Base-by-base conservation (phyloP, 2,113 vertebrate species). In the Oreocharis arfaki region DNA sequence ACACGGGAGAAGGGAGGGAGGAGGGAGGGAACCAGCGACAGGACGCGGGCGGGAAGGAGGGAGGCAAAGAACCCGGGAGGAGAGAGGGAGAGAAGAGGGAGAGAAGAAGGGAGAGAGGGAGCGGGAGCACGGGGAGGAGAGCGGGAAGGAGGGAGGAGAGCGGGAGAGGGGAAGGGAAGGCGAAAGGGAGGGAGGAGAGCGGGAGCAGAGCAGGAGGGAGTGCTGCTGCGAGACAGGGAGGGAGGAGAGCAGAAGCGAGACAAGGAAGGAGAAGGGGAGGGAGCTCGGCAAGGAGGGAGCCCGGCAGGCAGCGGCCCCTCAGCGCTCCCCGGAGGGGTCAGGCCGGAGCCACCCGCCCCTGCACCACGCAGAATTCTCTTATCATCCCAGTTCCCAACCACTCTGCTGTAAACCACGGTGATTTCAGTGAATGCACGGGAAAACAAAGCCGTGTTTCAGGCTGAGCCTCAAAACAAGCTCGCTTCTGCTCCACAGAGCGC, bases 251-350 rank as follows among this genome's bases (percentile, higher is more conserved):
- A 7, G 33, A 9, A 11, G 13, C 3, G 39, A 56, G 23, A 2
- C 21, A 14, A 21, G 33, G 59, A 37, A 11, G n/a, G 23, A 32
- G n/a, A 20, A 12, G 30, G 7, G 19, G 17, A 16, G 8, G 24
- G 33, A 13, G 26, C 3, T 0, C 3, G 11, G 16, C 42, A 3
- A 9, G 30, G 28, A 24, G 15, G 10, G 42, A 13, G 41, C 7
- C 56, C 33, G 56, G 33, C 21, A 3, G 20, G 55, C 20, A 30
- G n/a, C 11, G 17, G 35, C 11, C 73, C 50, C 65, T 9, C 11
- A 4, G 32, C 17, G 6, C 57, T 39, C 8, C 46, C 56, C 12
- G 7, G 12, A 17, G 16, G 35, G 22, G 1, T 11, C 46, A 3
- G 69, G 11, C 32, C 22, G 4, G 24, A 52, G n/a, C 24, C 39